Base-by-base conservation (phyloP, 2,113 vertebrate genomes). In the Morone saxatilis region DNA sequence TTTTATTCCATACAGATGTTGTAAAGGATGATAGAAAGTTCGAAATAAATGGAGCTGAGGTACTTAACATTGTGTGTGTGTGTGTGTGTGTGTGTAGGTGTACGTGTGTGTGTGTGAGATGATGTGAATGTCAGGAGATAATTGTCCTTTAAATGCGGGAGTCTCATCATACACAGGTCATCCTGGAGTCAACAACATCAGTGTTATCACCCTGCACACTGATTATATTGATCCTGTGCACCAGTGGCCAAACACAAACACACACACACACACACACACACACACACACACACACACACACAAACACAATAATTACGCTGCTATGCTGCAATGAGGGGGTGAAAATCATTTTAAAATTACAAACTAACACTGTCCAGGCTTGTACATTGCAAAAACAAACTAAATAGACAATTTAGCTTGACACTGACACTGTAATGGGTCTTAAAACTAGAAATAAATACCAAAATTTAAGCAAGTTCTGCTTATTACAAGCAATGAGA, bases 141-240 rank as follows among this genome's bases (percentile, higher is more conserved):
- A 81, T 22, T 62, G 62, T 53, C 48, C 53, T 81, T 65, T 76
- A 45, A 72, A 57, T 59, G 60, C 70, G 36, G 8, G 25, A 53
- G 38, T 50, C 54, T 62, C 69, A 53, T 11, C 57, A 19, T 25
- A 31, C 76, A 31, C 47, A 38, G 74, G 56, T 82, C 62, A 48
- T 25, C 40, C 54, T 56, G 45, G 14, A 76, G 53, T 65, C 71
- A 71, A 77, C 63, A 59, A 16, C 25, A 67, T n/a, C 47, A 47
- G 19, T 76, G 71, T 67, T 78, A 48, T 80, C 65, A 61, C 12
- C 45, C 43, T n/a, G n/a, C 47, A 79, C 70, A 56, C 31, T 31
- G 51, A 75, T 17, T 51, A n/a, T 71, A 82, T 66, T 76, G 83
- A 84, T 71, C 56, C 17, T 48, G 31, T 62, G 10, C 25, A 50